phyloP scores from a whole-genome alignment of 64 coral and sea anemone genomes.

The Stichodactyla helianthus region DNA sequence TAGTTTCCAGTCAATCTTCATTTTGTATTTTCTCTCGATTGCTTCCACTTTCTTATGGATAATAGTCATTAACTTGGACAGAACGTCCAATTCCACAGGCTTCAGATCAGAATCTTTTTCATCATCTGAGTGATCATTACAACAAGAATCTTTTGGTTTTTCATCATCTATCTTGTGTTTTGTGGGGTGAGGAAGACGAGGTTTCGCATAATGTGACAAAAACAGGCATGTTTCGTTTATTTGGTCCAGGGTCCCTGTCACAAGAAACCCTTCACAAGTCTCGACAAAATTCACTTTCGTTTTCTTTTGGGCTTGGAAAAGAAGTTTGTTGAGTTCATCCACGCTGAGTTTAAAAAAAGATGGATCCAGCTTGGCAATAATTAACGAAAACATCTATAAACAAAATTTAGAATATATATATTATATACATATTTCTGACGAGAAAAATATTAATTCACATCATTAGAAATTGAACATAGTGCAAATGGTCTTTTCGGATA shows the following conservation, averaged over 20 bases:
- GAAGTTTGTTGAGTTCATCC: not conserved
- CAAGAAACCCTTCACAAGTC: not conserved
- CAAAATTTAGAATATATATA: too few relatives aligned
- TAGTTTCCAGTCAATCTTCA: constrained; percentile 13
- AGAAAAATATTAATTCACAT: too few relatives aligned
- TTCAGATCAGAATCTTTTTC: too few relatives aligned
- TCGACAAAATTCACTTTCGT: not conserved
- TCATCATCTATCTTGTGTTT: too few relatives aligned
- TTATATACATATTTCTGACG: too few relatives aligned
- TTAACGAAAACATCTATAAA: not conserved
- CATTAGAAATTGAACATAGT: too few relatives aligned
- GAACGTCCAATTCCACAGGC: not conserved
- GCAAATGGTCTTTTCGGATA: too few relatives aligned
- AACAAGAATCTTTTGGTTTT: too few relatives aligned
- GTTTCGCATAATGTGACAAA: not conserved
- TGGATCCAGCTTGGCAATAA: not conserved
- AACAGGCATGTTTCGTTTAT: not conserved
- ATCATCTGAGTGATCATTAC: too few relatives aligned
- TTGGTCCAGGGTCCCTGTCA: not conserved
- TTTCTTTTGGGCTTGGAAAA: not conserved
- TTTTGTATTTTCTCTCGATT: not conserved
- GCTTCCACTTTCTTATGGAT: not conserved
- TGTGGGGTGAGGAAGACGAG: not conserved
- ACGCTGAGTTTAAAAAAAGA: not conserved
- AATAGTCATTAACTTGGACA: constrained; percentile 31